Evolutionary conservation across 2,888 invertebrate genomes (phyloP), one percentile per base, ranked within the genome.

Genomic region (Tiliacea aurago): DNA sequence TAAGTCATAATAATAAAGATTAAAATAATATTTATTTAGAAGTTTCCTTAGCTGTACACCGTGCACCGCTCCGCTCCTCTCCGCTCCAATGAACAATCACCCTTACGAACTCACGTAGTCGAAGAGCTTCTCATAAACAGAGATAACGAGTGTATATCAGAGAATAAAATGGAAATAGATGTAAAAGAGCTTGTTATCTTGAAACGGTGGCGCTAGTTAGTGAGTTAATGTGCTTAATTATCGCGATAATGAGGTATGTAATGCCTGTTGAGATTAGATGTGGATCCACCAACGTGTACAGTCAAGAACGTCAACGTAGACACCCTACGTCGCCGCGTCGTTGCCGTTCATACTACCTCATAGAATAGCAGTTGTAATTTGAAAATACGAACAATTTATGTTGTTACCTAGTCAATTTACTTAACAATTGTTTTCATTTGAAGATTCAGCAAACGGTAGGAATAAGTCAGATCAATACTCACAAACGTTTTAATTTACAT

Each of bases 171-270:
- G 84, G 76, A 81, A 81, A 84, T 81, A 67, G 58, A 81, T 81
- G 80, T 70, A 74, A 81, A 84, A 81, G 76, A 84, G 81, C 53
- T 45, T 55, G 53, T 81, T 81, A 81, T 81, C 82, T 84, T 33
- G 28, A 56, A 53, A 37, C 65, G 20, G 45, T 63, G 28, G 68
- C 56, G 59, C 53, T 74, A 75, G 63, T 81, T 61, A 49, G 61
- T 51, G 55, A 73, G 45, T 68, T 69, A 66, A 76, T 20, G 41
- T 20, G 76, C 58, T n/a, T 79, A 66, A 73, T 81, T 75, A 63
- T 23, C n/a, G 66, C 37, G 55, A 63, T 84, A 84, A 66, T 81
- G 53, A 66, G 68, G 11, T 64, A 84, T 67, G 65, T 69, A 56
- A 59, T 66, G 69, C 45, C 59, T 43, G 76, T 63, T 56, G 13